Evolutionary conservation across 2,888 invertebrate genomes (phyloP).

Genomic region (Cordilura impudica): DNA sequence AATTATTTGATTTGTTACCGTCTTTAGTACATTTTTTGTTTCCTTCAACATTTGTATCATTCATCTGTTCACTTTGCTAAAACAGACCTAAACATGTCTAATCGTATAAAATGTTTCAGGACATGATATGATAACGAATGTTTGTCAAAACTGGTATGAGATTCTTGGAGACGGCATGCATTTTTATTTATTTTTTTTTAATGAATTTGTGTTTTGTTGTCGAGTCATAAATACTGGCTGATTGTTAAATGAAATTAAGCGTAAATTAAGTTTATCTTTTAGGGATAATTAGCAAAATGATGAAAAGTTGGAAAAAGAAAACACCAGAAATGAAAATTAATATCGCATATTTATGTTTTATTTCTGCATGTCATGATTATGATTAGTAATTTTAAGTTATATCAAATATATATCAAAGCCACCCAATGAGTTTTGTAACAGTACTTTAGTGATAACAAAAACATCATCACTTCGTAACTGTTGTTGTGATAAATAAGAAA

Average conservation of each 20-base stretch:
- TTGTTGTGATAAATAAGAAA: no score
- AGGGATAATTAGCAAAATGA: slow-evolving; percentile 50
- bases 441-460: no score
- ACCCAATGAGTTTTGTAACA: no score
- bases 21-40: slow-evolving; percentile 4
- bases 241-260: slow-evolving; percentile 54
- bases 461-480: no score
- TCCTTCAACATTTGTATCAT: background rate
- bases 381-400: no score
- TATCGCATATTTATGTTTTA: no score
- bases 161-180: background rate
- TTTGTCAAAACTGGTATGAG: slow-evolving; percentile 51
- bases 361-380: no score
- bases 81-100: slow-evolving; percentile 55
- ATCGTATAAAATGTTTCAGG: slow-evolving; percentile 50
- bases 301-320: slow-evolving; percentile 23
- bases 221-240: slow-evolving; percentile 9
- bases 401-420: no score
- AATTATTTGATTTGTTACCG: slow-evolving; percentile 56
- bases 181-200: slow-evolving; percentile 22
- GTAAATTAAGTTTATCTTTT: slow-evolving; percentile 47
- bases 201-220: slow-evolving; percentile 31
- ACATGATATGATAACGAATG: slow-evolving; percentile 56
- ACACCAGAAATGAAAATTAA: background rate
- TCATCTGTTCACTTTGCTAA: background rate